Base-by-base conservation (phyloP, 1,140 invertebrate species). In the Cotesia chilonis region DNA sequence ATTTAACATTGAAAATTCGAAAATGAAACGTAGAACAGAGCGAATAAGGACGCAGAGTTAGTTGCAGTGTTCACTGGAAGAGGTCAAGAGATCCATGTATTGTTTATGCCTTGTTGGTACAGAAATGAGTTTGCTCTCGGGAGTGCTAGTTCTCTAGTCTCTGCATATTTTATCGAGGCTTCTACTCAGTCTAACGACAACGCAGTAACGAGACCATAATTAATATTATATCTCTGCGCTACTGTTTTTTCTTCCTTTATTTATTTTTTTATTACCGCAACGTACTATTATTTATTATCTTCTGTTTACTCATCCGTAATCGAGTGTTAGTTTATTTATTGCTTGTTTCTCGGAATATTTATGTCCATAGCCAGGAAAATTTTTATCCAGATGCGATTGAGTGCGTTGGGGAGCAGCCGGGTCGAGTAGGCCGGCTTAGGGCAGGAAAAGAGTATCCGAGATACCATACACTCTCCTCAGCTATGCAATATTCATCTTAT, bases 191-290 rank as follows among this genome's bases (percentile, higher is more conserved):
- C 76, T 77, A 79, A 80, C 79, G 74, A 80, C 78, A 76, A 75
- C 74, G 71, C 75, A 68, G 78, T 81, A 81, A 81, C 79, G 78
- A 80, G 79, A 79, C 80, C 76, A 78, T 78, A 79, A 80, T 81
- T 78, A 79, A 80, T 81, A 80, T 80, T 79, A 81, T 79, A 81
- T 80, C 79, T 78, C 36, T 75, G 72, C 71, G 35, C n/a, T 35
- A 52, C 59, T 17, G 17, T 41, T 1, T 20, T 59, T 70, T 60
- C 57, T 61, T 47, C 38, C 55, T 70, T 70, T 14, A 14, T 59
- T 36, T 14, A 14, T 63, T 63, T 63, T 4, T 28, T 66, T 6
- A 35, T 6, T 59, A 10, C 6, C 57, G 17, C 54, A 10, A 17
- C 54, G 17, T 55, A 55, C 47, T 9, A 9, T 7, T 51, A 51